phyloP scores from a whole-genome alignment of 2,797 vertebrate species.

The Neosalanx taihuensis region DNA sequence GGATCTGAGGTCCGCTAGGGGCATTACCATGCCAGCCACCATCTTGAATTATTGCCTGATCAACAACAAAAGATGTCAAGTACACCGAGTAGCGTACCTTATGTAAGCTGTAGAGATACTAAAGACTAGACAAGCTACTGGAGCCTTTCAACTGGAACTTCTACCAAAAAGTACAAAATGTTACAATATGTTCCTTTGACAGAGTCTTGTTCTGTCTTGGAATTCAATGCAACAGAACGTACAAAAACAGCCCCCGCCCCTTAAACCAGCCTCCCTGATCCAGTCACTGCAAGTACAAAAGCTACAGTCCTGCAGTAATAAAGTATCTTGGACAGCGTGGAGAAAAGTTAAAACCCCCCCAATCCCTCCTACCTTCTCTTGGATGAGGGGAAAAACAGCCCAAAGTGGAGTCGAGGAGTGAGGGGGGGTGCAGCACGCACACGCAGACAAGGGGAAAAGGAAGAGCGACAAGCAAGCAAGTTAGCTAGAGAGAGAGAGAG shows the following conservation, averaged over 20 bases:
- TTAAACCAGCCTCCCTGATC: conserved; percentile 12
- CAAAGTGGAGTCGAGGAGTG: conserved; percentile 31
- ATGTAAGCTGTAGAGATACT: not conserved
- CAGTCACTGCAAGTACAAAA: conserved; percentile 20
- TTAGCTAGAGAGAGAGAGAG: conserved; percentile 10
- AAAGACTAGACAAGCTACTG: conserved; percentile 7
- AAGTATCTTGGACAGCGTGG: conserved; percentile 37
- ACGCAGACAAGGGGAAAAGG: conserved; percentile 37
- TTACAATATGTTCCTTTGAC: conserved; percentile 14
- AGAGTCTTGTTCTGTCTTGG: not conserved
- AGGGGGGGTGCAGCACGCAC: conserved; percentile 21
- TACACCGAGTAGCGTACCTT: conserved; percentile 4
- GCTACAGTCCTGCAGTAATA: conserved; percentile 15
- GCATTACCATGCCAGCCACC: conserved; percentile 90
- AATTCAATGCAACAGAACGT: conserved; percentile 4
- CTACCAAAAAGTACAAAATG: conserved; percentile 6
- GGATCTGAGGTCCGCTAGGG: conserved; percentile 74
- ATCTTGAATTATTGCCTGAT: conserved; percentile 61
- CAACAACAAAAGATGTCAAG: conserved; percentile 22
- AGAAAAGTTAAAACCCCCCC: conserved; percentile 35
- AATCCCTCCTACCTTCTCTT: conserved; percentile 52
- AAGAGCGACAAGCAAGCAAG: conserved; percentile 17
- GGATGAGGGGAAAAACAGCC: conserved; percentile 42
- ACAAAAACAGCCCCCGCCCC: conserved; percentile 2
- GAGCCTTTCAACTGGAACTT: conserved; percentile 2